phyloP scores from a whole-genome alignment of 1,140 invertebrate genomes.

The Aleiodes sp. region DNA sequence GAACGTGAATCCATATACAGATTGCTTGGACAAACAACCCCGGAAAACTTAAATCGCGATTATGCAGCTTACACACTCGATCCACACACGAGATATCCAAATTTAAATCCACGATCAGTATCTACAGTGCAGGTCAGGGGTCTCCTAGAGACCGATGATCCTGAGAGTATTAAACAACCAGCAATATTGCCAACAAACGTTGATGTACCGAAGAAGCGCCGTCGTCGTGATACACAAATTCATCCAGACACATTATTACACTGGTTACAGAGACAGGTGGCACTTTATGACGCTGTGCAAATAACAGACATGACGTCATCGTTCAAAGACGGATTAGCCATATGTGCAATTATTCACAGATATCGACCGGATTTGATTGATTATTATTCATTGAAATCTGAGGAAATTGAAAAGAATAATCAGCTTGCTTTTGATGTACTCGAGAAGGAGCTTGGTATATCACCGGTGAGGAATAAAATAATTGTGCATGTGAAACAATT shows the following conservation, averaged over 20 bases:
- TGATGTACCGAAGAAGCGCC: slow-evolving; percentile 72
- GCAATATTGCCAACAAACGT: slow-evolving; percentile 62
- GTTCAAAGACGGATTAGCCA: slow-evolving; percentile 80
- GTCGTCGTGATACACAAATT: slow-evolving; percentile 73
- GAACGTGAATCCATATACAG: slow-evolving; percentile 96
- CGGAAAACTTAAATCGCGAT: slow-evolving; percentile 93
- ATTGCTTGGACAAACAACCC: slow-evolving; percentile 91
- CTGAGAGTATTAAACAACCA: slow-evolving; percentile 67
- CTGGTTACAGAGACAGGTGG: slow-evolving; percentile 82
- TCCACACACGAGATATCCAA: slow-evolving; percentile 80
- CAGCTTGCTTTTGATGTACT: slow-evolving; percentile 85
- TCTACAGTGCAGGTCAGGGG: slow-evolving; percentile 73
- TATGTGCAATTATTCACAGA: slow-evolving; percentile 85
- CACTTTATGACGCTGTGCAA: slow-evolving; percentile 72
- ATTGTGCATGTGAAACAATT: neutral
- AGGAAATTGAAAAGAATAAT: slow-evolving; percentile 76
- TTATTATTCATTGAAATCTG: slow-evolving; percentile 72
- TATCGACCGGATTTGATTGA: slow-evolving; percentile 91
- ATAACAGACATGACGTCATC: slow-evolving; percentile 76
- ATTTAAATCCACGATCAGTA: slow-evolving; percentile 68
- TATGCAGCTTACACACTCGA: slow-evolving; percentile 89
- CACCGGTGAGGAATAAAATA: slow-evolving; percentile 73
- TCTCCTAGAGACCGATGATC: slow-evolving; percentile 72
- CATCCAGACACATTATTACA: slow-evolving; percentile 78
- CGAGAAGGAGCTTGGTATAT: slow-evolving; percentile 79